Percentiles rank a stretch among this genome's conserved stretches.
phyloP scores from a whole-genome alignment of 2,888 invertebrate species.

The Pinctada fucata region DNA sequence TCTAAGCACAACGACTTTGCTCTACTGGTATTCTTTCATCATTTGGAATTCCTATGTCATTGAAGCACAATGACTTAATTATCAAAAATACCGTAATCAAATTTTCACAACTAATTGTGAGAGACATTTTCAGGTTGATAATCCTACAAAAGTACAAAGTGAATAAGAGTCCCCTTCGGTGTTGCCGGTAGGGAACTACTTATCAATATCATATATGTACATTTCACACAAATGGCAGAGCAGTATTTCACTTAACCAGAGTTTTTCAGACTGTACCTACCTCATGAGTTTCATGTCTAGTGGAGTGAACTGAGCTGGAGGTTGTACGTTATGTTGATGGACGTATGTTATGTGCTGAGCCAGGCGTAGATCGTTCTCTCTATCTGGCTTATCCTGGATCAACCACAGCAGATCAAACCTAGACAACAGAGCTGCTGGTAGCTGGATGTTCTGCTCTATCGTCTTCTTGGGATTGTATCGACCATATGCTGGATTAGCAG shows the following conservation, averaged over 20 bases:
- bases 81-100: too few relatives aligned
- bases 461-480: slow-evolving; percentile 96
- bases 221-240: too few relatives aligned
- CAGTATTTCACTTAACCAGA: too few relatives aligned
- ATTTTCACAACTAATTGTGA: too few relatives aligned
- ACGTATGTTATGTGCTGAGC: slow-evolving; percentile 99
- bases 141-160: too few relatives aligned
- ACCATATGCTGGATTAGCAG: slow-evolving; percentile 99
- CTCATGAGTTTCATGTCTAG: slow-evolving; percentile 94
- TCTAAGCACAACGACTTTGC: neutral
- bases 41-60: too few relatives aligned
- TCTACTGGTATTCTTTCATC: neutral
- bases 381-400: slow-evolving; percentile 87
- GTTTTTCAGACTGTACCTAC: slow-evolving; percentile 51
- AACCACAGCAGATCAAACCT: slow-evolving; percentile 98
- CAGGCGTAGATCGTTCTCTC: slow-evolving; percentile 85
- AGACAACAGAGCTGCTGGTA: slow-evolving; percentile 97
- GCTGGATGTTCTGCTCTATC: slow-evolving; percentile 96
- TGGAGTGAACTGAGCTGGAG: slow-evolving; percentile 85
- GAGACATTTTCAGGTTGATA: too few relatives aligned
- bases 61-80: too few relatives aligned
- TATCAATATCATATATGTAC: too few relatives aligned
- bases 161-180: too few relatives aligned
- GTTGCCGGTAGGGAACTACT: too few relatives aligned
- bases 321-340: slow-evolving; percentile 93